phyloP scores from a whole-genome alignment of 2,113 vertebrate genomes.

The Hemiprocne comata region DNA sequence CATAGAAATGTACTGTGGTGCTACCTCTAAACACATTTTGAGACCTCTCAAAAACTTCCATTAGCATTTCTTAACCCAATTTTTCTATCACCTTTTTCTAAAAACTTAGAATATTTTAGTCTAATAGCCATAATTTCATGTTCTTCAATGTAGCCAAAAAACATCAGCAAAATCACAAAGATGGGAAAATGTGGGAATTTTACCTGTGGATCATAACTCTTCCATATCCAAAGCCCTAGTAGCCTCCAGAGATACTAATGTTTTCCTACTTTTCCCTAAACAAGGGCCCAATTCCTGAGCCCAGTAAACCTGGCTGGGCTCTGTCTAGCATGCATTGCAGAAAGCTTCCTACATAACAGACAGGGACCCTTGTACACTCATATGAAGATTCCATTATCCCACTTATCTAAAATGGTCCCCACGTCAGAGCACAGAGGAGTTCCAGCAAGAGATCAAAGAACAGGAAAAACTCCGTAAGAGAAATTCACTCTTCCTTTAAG shows the following conservation, averaged over 20 bases:
- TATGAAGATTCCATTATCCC: background rate
- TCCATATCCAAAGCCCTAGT: background rate
- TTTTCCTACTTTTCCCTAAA: background rate
- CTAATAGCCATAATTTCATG: background rate
- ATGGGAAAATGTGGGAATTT: background rate
- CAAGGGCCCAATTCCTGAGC: background rate
- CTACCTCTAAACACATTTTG: background rate
- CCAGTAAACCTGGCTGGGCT: background rate
- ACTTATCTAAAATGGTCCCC: background rate
- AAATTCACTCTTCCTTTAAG: background rate
- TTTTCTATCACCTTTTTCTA: background rate
- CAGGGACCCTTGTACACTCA: background rate
- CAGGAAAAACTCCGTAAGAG: background rate
- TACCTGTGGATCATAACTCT: accelerated
- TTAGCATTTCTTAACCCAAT: background rate
- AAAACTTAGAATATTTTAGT: background rate
- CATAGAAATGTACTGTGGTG: background rate
- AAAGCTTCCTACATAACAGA: background rate
- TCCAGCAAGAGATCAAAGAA: background rate
- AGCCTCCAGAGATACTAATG: background rate
- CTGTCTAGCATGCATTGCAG: background rate
- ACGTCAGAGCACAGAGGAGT: background rate
- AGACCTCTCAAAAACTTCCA: background rate
- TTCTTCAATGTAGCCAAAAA: background rate
- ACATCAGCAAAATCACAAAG: background rate